phyloP scores from a whole-genome alignment of 2,888 invertebrate genomes.

The Seladonia tumulorum region DNA sequence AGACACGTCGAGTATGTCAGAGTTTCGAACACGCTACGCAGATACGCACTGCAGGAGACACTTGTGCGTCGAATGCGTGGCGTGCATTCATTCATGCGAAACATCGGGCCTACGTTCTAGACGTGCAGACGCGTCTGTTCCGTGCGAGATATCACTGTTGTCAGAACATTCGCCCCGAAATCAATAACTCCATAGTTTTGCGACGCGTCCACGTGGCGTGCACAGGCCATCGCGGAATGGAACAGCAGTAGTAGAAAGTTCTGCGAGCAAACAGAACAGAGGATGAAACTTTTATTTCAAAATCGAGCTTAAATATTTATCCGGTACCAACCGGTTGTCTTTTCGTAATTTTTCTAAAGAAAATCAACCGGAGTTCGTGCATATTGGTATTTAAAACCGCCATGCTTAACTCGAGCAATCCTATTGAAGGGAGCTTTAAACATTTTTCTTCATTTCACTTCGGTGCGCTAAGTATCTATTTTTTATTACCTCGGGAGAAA shows the following conservation, averaged over 20 bases:
- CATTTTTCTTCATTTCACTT: no score
- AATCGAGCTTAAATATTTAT: neutral
- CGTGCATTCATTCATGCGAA: neutral
- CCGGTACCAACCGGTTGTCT: neutral
- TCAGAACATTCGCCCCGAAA: conserved; percentile 22
- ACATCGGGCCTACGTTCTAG: neutral
- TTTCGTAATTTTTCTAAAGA: no score
- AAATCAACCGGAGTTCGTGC: no score
- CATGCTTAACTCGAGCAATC: no score
- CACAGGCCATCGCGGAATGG: neutral
- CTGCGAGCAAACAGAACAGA: neutral
- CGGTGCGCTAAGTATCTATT: no score
- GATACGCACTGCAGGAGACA: neutral
- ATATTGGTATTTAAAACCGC: no score
- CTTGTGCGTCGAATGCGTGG: neutral
- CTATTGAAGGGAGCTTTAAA: no score
- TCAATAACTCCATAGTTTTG: conserved; percentile 42
- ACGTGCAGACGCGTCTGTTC: neutral
- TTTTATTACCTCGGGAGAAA: no score
- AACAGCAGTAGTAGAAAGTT: neutral
- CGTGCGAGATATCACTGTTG: conserved; percentile 24
- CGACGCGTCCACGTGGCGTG: neutral
- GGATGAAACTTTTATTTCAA: neutral
- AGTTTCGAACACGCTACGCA: neutral
- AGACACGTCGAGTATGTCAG: neutral